Percentiles rank a stretch among this genome's conserved stretches.
These are phyloP conservation scores for Batillaria attramentaria DNA, from an alignment of 1,140 invertebrate species.

Conservation along the genomic window DNA sequence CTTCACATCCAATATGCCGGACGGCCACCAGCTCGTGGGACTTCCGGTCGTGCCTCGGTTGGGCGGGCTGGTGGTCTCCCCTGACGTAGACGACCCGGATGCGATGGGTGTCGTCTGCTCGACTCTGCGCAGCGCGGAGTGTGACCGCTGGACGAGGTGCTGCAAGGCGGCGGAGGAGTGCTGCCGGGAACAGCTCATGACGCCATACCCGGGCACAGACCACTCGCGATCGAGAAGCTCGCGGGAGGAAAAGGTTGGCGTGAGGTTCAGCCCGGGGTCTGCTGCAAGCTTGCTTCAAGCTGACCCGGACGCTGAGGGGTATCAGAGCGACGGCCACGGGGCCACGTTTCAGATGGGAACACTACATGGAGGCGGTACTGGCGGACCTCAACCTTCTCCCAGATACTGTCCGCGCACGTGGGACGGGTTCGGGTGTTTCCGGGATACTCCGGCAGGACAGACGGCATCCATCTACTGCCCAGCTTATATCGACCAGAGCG, in stretches of 20 bases:
- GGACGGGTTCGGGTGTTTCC: constrained; percentile 58
- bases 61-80: constrained; percentile 25
- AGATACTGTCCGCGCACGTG: constrained; percentile 51
- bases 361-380: background rate
- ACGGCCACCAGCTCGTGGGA: constrained; percentile 23
- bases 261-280: background rate
- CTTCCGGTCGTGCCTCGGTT: constrained; percentile 18
- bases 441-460: constrained; percentile 34
- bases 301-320: background rate
- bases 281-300: background rate
- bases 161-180: constrained; percentile 44
- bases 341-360: background rate
- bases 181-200: constrained; percentile 41
- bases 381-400: background rate
- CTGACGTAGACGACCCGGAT: constrained; percentile 41
- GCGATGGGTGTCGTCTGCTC: constrained; percentile 30
- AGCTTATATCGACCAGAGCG: constrained; percentile 43
- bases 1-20: background rate
- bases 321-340: background rate
- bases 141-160: constrained; percentile 46
- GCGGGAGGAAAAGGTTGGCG: background rate
- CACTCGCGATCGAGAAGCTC: background rate
- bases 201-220: background rate
- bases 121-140: constrained; percentile 36
- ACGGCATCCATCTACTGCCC: constrained; percentile 44